Evolutionary conservation across 2,888 invertebrate genomes (phyloP).

Genomic region (Rotaria socialis): DNA sequence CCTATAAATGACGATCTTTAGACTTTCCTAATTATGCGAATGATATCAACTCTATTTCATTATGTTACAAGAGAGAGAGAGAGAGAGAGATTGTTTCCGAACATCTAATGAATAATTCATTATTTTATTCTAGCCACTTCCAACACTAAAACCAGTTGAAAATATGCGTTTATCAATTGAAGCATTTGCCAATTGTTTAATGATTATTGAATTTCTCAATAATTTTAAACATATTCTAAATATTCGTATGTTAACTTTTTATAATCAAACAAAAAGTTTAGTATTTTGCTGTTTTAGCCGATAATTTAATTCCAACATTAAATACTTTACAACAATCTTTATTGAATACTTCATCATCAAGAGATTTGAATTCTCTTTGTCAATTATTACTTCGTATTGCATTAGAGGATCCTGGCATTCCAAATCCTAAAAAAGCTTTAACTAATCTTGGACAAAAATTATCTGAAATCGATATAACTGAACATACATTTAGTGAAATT

Average conservation of each 20-base stretch:
- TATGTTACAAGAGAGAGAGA: too few relatives aligned
- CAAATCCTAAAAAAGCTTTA: conserved; percentile 36
- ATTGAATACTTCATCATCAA: conserved; percentile 62
- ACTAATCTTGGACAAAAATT: conserved; percentile 68
- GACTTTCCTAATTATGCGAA: too few relatives aligned
- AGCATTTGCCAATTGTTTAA: conserved; percentile 83
- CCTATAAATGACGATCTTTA: too few relatives aligned
- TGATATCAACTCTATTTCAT: too few relatives aligned
- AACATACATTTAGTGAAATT: conserved; percentile 83
- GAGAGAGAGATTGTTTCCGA: too few relatives aligned
- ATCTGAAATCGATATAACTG: conserved; percentile 75
- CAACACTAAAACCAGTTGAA: conserved; percentile 70
- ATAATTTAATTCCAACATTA: conserved; percentile 68
- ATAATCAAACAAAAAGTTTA: not conserved
- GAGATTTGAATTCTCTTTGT: conserved; percentile 39
- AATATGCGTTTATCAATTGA: conserved; percentile 76
- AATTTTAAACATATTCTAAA: conserved; percentile 91
- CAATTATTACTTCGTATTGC: conserved; percentile 38
- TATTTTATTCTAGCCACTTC: conserved; percentile 54
- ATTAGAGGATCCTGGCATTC: conserved; percentile 21
- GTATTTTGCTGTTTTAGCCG: conserved; percentile 48
- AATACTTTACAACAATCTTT: conserved; percentile 80
- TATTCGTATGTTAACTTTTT: conserved; percentile 68
- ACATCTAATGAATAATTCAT: too few relatives aligned
- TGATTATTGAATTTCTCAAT: conserved; percentile 92